A percentile compares a stretch with the other conserved stretches of the same genome.
phyloP scores from a whole-genome alignment of 2,113 vertebrate genomes.

The Mastomys coucha region DNA sequence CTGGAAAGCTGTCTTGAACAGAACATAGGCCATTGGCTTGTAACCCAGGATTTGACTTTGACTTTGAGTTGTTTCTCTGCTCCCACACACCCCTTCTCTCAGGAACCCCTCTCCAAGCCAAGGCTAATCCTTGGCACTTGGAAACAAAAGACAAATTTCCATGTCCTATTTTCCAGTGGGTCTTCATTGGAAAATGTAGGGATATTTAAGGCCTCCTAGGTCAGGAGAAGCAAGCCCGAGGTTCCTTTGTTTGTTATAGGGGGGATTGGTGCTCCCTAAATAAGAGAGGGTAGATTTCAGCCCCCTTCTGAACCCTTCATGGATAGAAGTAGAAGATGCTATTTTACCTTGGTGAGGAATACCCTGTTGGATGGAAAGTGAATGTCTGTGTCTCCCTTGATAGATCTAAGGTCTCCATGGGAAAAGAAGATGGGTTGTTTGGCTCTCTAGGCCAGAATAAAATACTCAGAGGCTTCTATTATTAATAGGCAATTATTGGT shows the following conservation, averaged over 20 bases:
- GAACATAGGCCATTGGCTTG: too few relatives aligned
- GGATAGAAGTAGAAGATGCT: neutral
- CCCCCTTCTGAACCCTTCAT: neutral
- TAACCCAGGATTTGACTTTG: too few relatives aligned
- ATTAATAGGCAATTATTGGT: neutral
- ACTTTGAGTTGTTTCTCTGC: too few relatives aligned
- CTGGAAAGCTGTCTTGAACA: too few relatives aligned
- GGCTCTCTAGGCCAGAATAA: neutral
- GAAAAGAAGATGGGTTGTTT: neutral
- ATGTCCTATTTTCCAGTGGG: neutral
- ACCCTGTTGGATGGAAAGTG: neutral
- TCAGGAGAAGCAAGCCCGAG: neutral
- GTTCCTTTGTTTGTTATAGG: neutral
- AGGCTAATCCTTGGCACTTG: too few relatives aligned
- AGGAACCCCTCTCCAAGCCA: too few relatives aligned
- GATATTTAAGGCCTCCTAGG: neutral
- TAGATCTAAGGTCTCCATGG: neutral
- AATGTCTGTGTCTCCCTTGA: neutral
- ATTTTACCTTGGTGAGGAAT: neutral
- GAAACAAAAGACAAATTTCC: neutral
- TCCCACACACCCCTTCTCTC: too few relatives aligned
- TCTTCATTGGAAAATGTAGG: neutral
- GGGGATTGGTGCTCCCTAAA: neutral
- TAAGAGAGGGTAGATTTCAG: neutral
- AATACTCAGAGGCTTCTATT: neutral